phyloP scores from a whole-genome alignment of 2,113 vertebrate species.

The Proteles cristata region DNA sequence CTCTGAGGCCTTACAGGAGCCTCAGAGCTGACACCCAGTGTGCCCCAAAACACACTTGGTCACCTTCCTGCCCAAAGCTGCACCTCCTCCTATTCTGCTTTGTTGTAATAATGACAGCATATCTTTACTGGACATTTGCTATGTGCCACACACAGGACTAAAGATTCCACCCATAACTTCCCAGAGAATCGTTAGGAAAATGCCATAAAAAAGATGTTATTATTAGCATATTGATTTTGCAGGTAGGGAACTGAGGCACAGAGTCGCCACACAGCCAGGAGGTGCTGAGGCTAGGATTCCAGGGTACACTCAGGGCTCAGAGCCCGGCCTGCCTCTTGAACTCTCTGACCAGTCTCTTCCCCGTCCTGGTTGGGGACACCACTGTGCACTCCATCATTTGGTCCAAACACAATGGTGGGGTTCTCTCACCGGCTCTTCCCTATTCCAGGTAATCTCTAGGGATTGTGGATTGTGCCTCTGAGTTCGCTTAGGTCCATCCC shows the following conservation, averaged over 20 bases:
- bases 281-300: not conserved
- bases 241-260: not conserved
- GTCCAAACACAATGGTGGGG: not conserved
- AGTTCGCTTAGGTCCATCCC: not conserved
- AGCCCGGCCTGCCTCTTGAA: accelerated
- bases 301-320: not conserved
- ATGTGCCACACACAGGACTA: not conserved
- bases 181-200: not conserved
- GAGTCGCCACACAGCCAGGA: not conserved
- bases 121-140: not conserved
- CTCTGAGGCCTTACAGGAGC: not conserved
- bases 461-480: not conserved
- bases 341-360: not conserved
- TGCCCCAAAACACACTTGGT: not conserved
- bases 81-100: not conserved
- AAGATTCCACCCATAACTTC: not conserved
- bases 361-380: not conserved
- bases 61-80: not conserved
- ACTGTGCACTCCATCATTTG: not conserved
- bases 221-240: not conserved
- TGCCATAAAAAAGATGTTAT: not conserved
- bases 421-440: not conserved
- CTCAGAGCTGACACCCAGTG: not conserved
- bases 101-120: not conserved
- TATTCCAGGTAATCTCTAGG: not conserved